Evolutionary conservation across 64 coral and sea anemone species (phyloP).

Genomic region (Acropora tenuis): DNA sequence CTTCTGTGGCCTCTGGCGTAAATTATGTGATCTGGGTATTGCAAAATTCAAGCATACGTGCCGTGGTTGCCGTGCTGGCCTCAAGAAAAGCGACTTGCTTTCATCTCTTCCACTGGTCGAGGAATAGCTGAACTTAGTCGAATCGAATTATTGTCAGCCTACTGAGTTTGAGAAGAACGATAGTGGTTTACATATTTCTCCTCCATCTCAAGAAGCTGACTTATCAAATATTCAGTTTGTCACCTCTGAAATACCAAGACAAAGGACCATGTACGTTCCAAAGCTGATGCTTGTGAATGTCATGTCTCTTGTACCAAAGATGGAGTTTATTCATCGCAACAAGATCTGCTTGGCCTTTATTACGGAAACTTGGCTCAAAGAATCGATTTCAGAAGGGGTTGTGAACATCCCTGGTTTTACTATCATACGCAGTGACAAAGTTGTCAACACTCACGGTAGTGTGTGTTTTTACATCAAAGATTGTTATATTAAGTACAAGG

Average conservation of each 20-base stretch:
- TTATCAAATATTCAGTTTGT: background rate
- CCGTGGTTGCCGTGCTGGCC: slow-evolving; percentile 30
- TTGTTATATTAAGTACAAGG: background rate
- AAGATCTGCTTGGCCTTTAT: slow-evolving; percentile 36
- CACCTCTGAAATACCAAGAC: background rate
- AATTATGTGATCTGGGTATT: slow-evolving; percentile 7
- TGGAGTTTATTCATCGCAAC: slow-evolving; percentile 14
- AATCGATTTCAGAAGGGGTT: slow-evolving; percentile 18
- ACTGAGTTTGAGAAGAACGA: background rate
- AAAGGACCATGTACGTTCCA: slow-evolving; percentile 11
- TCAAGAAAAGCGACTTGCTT: background rate
- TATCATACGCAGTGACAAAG: slow-evolving; percentile 23
- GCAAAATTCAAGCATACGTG: slow-evolving; percentile 42
- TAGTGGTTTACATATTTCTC: background rate
- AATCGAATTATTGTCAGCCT: background rate
- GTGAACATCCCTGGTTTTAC: slow-evolving; percentile 21
- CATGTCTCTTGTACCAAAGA: slow-evolving; percentile 1
- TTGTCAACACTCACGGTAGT: slow-evolving; percentile 36
- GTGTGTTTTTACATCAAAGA: slow-evolving; percentile 30
- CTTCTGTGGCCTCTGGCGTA: slow-evolving; percentile 15
- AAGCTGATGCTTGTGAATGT: slow-evolving; percentile 20
- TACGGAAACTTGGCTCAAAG: slow-evolving; percentile 50
- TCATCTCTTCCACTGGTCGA: background rate
- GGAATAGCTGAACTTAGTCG: background rate
- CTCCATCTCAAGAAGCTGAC: background rate